phyloP scores from a whole-genome alignment of 2,113 vertebrate genomes.

The Ramphastos sulfuratus region DNA sequence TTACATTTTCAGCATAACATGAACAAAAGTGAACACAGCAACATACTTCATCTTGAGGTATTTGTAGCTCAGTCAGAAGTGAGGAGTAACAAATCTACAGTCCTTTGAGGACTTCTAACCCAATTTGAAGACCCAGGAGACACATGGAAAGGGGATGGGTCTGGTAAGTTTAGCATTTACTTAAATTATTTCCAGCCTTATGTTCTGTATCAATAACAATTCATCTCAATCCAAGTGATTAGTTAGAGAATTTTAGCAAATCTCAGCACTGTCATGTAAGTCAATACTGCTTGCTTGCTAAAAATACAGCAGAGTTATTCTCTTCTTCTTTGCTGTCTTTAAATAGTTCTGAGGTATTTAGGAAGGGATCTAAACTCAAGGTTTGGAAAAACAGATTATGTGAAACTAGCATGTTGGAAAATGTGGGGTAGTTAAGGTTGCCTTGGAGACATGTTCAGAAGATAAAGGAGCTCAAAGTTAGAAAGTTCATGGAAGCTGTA shows the following conservation, averaged over 20 bases:
- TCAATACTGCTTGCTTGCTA: not conserved
- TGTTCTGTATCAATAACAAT: not conserved
- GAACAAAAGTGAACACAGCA: not conserved
- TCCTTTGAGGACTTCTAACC: not conserved
- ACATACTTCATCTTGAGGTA: not conserved
- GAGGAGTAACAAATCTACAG: not conserved
- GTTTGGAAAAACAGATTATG: not conserved
- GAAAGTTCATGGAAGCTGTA: slow-evolving; percentile 67
- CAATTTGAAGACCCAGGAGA: not conserved
- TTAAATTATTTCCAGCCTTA: not conserved
- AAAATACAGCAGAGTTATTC: not conserved
- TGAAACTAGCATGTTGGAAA: not conserved
- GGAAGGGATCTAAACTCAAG: not conserved
- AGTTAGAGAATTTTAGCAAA: not conserved
- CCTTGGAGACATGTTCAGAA: slow-evolving; percentile 71
- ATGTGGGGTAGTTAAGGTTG: not conserved
- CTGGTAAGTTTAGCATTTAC: not conserved
- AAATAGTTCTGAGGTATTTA: not conserved
- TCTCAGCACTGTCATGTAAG: not conserved
- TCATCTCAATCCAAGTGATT: not conserved
- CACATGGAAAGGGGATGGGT: not conserved
- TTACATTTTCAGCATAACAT: not conserved
- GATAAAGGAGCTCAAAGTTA: slow-evolving; percentile 69
- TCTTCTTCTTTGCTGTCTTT: not conserved
- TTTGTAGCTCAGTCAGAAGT: not conserved